Evolutionary conservation across 2,888 invertebrate species (phyloP), one percentile per base, ranked within the genome.

Genomic region (Lamproptera curius): DNA sequence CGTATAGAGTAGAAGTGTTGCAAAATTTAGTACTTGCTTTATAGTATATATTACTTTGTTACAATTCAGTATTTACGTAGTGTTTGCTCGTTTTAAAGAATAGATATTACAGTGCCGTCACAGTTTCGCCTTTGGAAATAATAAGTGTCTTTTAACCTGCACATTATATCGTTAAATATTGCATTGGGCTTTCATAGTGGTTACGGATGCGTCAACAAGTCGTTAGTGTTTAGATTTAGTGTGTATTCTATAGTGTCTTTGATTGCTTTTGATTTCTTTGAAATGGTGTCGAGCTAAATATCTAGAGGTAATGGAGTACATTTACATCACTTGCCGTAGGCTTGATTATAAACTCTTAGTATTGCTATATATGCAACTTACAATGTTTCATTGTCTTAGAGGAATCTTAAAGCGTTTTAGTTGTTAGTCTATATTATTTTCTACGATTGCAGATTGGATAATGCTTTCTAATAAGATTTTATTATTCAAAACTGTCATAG

Each of bases 401-500:
- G 50, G 14, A 56, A 61, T 61, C 59, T 59, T 58, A 59, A 55
- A 62, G 63, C 58, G 57, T 58, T 57, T 59, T 59, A 62, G 52
- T 52, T 50, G 16, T 44, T 44, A 59, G 57, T 57, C 59, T n/a
- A 13, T 41, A 41, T 17, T 46, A 41, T 58, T 73, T 78, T 78
- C 74, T 78, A 76, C 72, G 43, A 65, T 67, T 67, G 71, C 76
- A 76, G 79, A 66, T 76, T 76, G 75, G 73, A 63, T 65, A 60
- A 60, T 49, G 60, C 59, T 58, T 55, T 46, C 51, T 17, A 38
- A 42, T 23, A 46, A 58, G 60, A 54, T 57, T 53, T 59, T 33
- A 42, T 2, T 13, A 57, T 61, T 71, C 69, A 62, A 73, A 76
- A 66, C 75, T 79, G 76, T 65, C 53, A 55, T 65, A 31, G 48